Evolutionary conservation across 92 coral and sea anemone species (phyloP), one percentile per base, ranked within the genome.

Genomic region (Palythoa grandis): DNA sequence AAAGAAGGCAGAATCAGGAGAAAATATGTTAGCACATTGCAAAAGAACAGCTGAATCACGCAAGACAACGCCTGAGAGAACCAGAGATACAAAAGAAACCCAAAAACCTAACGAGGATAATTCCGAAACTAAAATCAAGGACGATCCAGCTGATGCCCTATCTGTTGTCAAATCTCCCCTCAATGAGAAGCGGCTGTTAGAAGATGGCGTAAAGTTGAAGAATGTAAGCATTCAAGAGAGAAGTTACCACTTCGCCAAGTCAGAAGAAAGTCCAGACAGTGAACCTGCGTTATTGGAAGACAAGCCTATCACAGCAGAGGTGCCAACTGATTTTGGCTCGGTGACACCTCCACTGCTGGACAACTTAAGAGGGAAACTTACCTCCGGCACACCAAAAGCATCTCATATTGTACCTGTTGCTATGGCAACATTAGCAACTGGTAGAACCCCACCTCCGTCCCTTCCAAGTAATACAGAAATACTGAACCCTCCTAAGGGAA

Each of bases 281-380:
- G 98, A 94, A 24, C 98, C 98, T 8, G 52, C 88, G 35, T 86
- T 93, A 22, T 14, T 94, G 20, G 98, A 94, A 66, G 95, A 80
- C 25, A 94, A 94, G 52, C 90, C 95, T 7, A 90, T 94, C 3
- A 11, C 52, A 7, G 11, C 16, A 69, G 74, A 52, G 40, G 60
- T 14, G 2, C 73, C 73, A n/a, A 40, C 47, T 3, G 74, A 69
- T n/a, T 77, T 79, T 43, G 69, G 53, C 4, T 61, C 78, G 19
- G 56, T 57, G 43, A 71, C 83, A 8, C 67, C 84, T 12, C 88
- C 94, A 43, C 88, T 87, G 20, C 63, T 87, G 2, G 89, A 90
- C 53, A 88, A 85, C 20, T 74, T 90, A 52, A 88, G 83, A 72
- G 86, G 37, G 47, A 75, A 86, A 73, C 67, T 17, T 24, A 15